Evolutionary conservation across 2,797 vertebrate species (phyloP).

Genomic region (Luscinia megarhynchos): DNA sequence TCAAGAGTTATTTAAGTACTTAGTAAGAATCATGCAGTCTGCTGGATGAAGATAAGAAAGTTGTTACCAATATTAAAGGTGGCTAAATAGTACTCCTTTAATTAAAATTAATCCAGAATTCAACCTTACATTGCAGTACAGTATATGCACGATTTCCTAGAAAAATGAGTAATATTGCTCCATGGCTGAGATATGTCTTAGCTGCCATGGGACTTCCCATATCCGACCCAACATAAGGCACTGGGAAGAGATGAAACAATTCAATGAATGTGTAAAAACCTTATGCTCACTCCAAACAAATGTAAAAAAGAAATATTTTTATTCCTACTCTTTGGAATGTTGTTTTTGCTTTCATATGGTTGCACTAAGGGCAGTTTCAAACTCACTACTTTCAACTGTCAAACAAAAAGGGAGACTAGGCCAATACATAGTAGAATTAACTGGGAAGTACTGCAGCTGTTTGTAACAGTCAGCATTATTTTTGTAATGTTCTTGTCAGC

Average conservation of each 20-base stretch:
- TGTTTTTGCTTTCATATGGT: background rate
- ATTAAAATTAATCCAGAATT: background rate
- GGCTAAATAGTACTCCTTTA: background rate
- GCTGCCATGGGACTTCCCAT: background rate
- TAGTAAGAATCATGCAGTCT: background rate
- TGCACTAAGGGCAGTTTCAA: background rate
- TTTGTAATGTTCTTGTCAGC: background rate
- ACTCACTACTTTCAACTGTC: background rate
- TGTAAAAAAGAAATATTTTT: fast-evolving
- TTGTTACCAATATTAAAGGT: background rate
- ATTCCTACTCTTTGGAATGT: background rate
- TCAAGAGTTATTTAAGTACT: background rate
- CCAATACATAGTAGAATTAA: background rate
- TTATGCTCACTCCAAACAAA: background rate
- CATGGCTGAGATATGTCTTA: background rate
- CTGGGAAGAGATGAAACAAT: fast-evolving
- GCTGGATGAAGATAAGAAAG: background rate
- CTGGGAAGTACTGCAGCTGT: background rate
- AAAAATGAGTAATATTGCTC: background rate
- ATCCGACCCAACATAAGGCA: background rate
- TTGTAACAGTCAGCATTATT: background rate
- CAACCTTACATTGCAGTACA: background rate
- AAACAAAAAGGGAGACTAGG: background rate
- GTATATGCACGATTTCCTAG: background rate
- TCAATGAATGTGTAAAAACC: background rate